These are phyloP conservation scores for Tinamus guttatus DNA, from an alignment of 2,113 vertebrate genomes.

Conservation along the genomic window DNA sequence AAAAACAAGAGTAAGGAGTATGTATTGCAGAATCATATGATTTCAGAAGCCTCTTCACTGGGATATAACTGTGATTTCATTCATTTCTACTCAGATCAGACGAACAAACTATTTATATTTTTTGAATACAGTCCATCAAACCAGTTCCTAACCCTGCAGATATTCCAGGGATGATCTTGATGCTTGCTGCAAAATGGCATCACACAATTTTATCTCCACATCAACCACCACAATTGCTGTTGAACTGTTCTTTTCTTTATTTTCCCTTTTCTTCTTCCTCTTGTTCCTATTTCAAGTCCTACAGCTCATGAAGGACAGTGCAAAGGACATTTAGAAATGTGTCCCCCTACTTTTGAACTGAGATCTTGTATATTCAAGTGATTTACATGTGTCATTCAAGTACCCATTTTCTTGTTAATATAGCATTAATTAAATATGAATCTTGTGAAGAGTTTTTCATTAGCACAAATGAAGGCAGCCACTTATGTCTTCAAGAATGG, in stretches of 20 bases:
- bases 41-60: neutral
- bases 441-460: neutral
- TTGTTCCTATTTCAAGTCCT: neutral
- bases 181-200: neutral
- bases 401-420: neutral
- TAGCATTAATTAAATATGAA: neutral
- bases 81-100: neutral
- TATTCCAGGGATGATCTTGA: neutral
- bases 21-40: neutral
- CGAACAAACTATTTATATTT: neutral
- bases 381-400: neutral
- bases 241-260: neutral
- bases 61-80: neutral
- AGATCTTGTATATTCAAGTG: rapidly evolving
- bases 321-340: neutral
- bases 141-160: neutral
- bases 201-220: neutral
- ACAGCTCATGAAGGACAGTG: neutral
- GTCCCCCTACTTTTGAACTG: neutral
- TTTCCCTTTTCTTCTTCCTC: neutral
- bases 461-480: neutral
- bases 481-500: neutral
- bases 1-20: neutral
- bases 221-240: neutral
- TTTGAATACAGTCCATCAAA: neutral